Evolutionary conservation across 2,888 invertebrate genomes (phyloP), one percentile per base, ranked within the genome.

Genomic region (Lepidochrysops patricia): DNA sequence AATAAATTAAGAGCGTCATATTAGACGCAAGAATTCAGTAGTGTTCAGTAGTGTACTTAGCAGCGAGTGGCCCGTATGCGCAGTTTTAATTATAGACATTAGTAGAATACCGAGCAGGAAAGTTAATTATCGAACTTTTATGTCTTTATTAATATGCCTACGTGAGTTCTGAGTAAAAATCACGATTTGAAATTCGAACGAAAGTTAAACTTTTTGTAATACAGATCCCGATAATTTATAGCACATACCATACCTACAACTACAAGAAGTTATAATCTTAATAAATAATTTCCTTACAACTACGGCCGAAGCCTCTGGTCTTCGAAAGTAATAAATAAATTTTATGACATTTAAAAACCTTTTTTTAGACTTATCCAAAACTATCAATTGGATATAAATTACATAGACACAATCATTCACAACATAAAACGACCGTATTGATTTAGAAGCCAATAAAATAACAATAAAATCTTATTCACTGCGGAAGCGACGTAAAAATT

Each of bases 401-500:
- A 19, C 34, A 23, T n/a, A 25, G 6, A 57, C 43, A 43, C 43
- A 57, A 12, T 43, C 27, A n/a, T 57, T 43, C 15, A 60, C 62
- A 62, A 54, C 64, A 48, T 57, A 61, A 56, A 49, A 54, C 56
- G 15, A 32, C 35, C 37, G 61, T 63, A 62, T 65, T 64, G 61
- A 66, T 62, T 64, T 63, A 64, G 63, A 62, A 62, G 60, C 27
- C 58, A 57, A 57, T 67, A 63, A 67, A 65, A 61, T 63, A 60
- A 63, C 63, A 67, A 67, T 68, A 68, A 68, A 67, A 63, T 62
- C 61, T 67, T 60, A 68, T 62, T 64, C 49, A 61, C 63, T 57
- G 62, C 64, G 7, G 48, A 63, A 64, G 63, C 65, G 65, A 67
- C 66, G 67, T 68, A 64, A 65, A 68, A 66, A 66, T 63, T 43